Conservation (phyloP, 2,113 vertebrate species). For the Nanorana parkeri region DNA sequence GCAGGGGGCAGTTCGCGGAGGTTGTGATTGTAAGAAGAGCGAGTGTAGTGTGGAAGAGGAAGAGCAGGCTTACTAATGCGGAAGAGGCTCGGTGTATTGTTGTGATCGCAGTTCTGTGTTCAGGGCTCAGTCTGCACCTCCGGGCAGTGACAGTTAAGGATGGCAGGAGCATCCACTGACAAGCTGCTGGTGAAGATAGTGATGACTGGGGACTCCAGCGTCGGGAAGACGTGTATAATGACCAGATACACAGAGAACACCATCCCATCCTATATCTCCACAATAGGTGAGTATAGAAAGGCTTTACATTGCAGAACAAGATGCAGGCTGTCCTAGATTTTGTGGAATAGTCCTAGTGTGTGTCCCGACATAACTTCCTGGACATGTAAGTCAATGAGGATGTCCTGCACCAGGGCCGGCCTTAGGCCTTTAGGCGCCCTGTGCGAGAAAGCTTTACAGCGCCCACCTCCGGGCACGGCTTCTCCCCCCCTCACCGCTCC, state of each 20-base stretch:
- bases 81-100: background rate
- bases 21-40: background rate
- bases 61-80: background rate
- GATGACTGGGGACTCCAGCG: slow-evolving; percentile 69
- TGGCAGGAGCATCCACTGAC: slow-evolving; percentile 1
- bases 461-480: too few relatives aligned
- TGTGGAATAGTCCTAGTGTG: too few relatives aligned
- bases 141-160: background rate
- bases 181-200: slow-evolving; percentile 66
- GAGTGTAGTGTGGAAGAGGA: background rate
- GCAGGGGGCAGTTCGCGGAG: too few relatives aligned
- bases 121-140: background rate
- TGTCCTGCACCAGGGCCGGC: too few relatives aligned
- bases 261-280: slow-evolving; percentile 66
- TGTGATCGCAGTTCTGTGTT: too few relatives aligned
- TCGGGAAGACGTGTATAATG: slow-evolving; percentile 71
- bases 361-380: too few relatives aligned
- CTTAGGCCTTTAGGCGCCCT: too few relatives aligned
- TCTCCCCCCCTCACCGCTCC: too few relatives aligned
- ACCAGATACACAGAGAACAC: slow-evolving; percentile 63
- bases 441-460: too few relatives aligned
- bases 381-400: too few relatives aligned
- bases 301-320: too few relatives aligned
- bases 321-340: too few relatives aligned
- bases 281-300: slow-evolving; percentile 67